phyloP scores from a whole-genome alignment of 2,113 vertebrate species.

The Bostrychus sinensis region DNA sequence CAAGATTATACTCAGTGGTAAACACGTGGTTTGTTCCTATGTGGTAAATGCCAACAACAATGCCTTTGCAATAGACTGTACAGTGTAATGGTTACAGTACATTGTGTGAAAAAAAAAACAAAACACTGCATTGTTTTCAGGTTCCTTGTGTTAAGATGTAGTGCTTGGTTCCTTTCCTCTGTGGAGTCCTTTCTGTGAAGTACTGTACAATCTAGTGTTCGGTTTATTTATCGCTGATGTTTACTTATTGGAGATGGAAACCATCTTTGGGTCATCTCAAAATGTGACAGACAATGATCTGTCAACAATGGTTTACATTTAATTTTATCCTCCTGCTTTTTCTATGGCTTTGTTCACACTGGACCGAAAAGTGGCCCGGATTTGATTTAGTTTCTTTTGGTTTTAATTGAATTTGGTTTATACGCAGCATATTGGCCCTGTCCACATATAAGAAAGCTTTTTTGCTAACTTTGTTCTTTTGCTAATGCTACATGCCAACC shows the following conservation, averaged over 20 bases:
- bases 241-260: slow-evolving; percentile 61
- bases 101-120: slow-evolving; percentile 61
- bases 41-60: slow-evolving; percentile 56
- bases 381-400: background rate
- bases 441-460: too few relatives aligned
- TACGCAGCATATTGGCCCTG: background rate
- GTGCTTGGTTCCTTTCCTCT: slow-evolving; percentile 63
- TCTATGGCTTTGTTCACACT: slow-evolving; percentile 23
- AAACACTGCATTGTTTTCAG: slow-evolving; percentile 69
- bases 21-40: slow-evolving; percentile 52
- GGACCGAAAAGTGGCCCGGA: background rate
- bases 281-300: slow-evolving; percentile 35
- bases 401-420: background rate
- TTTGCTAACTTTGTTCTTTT: too few relatives aligned
- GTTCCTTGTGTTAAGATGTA: slow-evolving; percentile 69
- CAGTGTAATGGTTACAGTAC: slow-evolving; percentile 66
- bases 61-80: slow-evolving; percentile 74
- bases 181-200: slow-evolving; percentile 72
- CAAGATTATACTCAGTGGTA: slow-evolving; percentile 57
- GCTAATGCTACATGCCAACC: too few relatives aligned
- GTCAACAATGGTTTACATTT: slow-evolving; percentile 21
- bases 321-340: slow-evolving; percentile 17
- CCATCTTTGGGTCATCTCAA: slow-evolving; percentile 67
- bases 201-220: slow-evolving; percentile 68
- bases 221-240: slow-evolving; percentile 60